phyloP scores from a whole-genome alignment of 1,140 invertebrate species.

The Agraylea sexmaculata region DNA sequence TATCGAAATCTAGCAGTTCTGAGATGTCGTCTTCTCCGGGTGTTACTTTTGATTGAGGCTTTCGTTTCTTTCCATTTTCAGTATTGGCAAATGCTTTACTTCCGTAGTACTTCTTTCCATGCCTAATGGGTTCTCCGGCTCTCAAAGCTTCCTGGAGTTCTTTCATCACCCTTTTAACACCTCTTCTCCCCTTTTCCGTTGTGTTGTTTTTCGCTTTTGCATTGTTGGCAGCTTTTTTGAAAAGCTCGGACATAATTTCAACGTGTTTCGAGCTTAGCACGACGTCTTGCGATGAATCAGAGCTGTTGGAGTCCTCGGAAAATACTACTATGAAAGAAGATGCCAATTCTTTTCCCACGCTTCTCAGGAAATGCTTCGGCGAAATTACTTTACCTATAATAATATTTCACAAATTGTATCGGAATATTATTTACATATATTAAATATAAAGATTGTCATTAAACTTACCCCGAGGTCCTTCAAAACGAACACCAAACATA shows the following conservation, averaged over 20 bases:
- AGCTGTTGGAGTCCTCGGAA: slow-evolving; percentile 11
- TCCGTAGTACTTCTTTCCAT: slow-evolving; percentile 17
- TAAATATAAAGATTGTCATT: background rate
- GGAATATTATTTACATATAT: background rate
- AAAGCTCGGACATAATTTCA: slow-evolving; percentile 13
- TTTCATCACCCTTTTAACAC: slow-evolving; percentile 12
- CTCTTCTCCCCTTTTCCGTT: slow-evolving; percentile 10
- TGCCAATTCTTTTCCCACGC: slow-evolving; percentile 9
- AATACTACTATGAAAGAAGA: slow-evolving; percentile 16
- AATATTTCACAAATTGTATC: background rate
- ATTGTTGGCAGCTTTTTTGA: slow-evolving; percentile 9
- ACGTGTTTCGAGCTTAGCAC: slow-evolving; percentile 11
- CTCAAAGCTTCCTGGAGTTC: slow-evolving; percentile 7
- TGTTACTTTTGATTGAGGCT: background rate
- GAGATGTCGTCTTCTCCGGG: slow-evolving; percentile 15
- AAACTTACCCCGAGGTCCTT: slow-evolving; percentile 17
- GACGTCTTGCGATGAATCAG: background rate
- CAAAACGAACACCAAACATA: slow-evolving; percentile 20
- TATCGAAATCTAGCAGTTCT: slow-evolving; percentile 17
- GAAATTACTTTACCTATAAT: slow-evolving; percentile 18
- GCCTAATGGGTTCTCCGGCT: slow-evolving; percentile 15
- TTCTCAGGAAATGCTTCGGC: slow-evolving; percentile 17
- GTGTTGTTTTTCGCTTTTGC: background rate
- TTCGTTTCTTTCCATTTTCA: slow-evolving; percentile 1
- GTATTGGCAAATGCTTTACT: slow-evolving; percentile 5